Conservation (phyloP, 2,113 vertebrate species). For the Clupea harengus region DNA sequence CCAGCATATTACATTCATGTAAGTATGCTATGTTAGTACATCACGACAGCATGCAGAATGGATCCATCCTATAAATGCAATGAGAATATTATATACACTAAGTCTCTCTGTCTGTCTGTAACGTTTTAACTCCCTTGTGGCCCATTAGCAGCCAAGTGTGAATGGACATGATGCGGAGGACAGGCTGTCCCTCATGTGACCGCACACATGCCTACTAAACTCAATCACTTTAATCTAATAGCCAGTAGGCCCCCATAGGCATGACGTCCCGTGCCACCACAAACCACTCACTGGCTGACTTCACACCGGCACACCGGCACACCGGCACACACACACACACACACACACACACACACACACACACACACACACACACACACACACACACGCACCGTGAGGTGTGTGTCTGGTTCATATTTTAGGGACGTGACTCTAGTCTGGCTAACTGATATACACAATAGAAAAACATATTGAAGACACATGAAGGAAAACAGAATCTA, state of each 20-base stretch:
- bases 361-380: not conserved
- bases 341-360: no score
- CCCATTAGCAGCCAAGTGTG: not conserved
- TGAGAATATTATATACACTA: no score
- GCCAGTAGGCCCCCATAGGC: constrained; percentile 11
- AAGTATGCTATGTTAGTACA: no score
- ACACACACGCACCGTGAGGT: not conserved
- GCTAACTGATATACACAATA: not conserved
- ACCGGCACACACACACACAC: not conserved
- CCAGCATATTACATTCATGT: no score
- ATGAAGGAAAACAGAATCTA: not conserved
- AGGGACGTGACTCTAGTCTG: not conserved
- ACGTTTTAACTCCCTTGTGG: not conserved
- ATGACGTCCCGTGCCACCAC: not conserved
- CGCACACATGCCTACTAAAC: constrained; percentile 60
- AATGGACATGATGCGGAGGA: not conserved
- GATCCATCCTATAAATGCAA: no score
- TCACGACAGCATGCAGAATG: no score
- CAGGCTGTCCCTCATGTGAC: constrained; percentile 57
- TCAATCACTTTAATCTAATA: constrained; percentile 67
- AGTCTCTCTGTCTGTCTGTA: not conserved
- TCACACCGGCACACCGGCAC: not conserved
- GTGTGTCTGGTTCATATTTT: not conserved
- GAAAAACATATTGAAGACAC: not conserved
- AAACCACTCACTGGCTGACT: not conserved